phyloP scores from a whole-genome alignment of 2,797 vertebrate species.

The Pagetopsis macropterus region DNA sequence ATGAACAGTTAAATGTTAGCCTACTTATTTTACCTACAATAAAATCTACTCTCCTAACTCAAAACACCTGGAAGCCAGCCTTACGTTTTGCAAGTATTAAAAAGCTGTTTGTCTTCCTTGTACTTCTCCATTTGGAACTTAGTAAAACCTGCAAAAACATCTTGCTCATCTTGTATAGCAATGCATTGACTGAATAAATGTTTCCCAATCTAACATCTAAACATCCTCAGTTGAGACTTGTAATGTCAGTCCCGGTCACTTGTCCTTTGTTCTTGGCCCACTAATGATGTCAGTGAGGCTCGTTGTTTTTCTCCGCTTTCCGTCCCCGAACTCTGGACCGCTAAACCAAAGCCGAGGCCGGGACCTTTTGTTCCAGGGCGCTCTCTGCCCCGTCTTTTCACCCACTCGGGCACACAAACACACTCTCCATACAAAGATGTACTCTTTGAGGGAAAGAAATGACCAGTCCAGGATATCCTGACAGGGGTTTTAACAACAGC shows the following conservation, averaged over 20 bases:
- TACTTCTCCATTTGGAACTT: background rate
- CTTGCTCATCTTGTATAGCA: background rate
- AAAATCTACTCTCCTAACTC: too few species aligned
- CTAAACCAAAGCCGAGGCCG: constrained; percentile 44
- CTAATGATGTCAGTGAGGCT: constrained; percentile 44
- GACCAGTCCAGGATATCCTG: constrained; percentile 42
- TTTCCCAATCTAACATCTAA: background rate
- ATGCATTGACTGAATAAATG: background rate
- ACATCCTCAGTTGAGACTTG: constrained; percentile 13
- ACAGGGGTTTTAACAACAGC: constrained; percentile 34
- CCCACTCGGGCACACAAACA: constrained; percentile 16
- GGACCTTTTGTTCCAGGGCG: constrained; percentile 66
- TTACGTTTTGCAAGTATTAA: background rate
- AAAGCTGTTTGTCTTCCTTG: background rate
- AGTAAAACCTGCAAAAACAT: background rate
- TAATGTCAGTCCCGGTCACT: constrained; percentile 15
- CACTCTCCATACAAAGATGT: constrained; percentile 10
- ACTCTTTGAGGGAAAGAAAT: constrained; percentile 19
- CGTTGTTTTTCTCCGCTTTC: constrained; percentile 35
- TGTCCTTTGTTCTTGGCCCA: constrained; percentile 54
- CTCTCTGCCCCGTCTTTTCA: constrained; percentile 38
- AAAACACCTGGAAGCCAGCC: background rate
- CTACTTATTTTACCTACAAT: too few species aligned
- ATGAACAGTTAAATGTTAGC: too few species aligned
- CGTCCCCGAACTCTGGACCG: constrained; percentile 20